phyloP scores from a whole-genome alignment of 2,113 vertebrate species.

The Indri indri region DNA sequence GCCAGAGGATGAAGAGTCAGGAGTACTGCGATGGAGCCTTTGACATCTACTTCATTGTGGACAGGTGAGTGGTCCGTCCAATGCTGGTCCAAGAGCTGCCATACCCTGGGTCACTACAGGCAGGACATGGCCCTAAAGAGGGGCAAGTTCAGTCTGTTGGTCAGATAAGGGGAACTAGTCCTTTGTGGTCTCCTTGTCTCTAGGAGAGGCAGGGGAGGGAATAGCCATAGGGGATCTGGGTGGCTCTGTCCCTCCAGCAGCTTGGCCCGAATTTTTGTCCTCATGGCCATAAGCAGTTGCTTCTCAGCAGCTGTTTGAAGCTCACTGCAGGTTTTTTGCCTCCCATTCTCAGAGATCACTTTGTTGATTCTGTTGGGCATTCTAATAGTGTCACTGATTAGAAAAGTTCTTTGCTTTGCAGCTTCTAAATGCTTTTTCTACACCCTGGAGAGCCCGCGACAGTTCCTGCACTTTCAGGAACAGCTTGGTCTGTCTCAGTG shows the following conservation, averaged over 20 bases:
- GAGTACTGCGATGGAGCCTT: not conserved
- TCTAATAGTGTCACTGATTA: not conserved
- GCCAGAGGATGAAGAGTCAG: not conserved
- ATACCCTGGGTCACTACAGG: not conserved
- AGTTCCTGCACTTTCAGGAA: not conserved
- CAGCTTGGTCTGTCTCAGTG: not conserved
- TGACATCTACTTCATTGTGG: constrained; percentile 94
- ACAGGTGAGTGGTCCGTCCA: constrained; percentile 91
- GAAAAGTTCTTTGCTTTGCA: not conserved
- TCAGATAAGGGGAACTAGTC: too few relatives aligned
- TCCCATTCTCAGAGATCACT: not conserved
- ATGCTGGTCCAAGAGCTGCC: not conserved
- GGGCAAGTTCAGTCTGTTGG: not conserved
- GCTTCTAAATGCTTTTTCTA: not conserved
- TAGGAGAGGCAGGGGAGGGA: not conserved
- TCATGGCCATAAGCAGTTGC: too few relatives aligned
- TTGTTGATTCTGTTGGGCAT: not conserved
- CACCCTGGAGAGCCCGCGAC: not conserved
- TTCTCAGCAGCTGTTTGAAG: not conserved
- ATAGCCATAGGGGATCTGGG: too few relatives aligned
- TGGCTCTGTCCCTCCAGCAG: not conserved
- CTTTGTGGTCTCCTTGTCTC: too few relatives aligned
- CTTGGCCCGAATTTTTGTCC: not conserved
- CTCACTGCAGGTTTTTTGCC: not conserved
- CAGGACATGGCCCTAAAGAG: not conserved